Evolutionary conservation across 2,888 invertebrate species (phyloP), one percentile per base, ranked within the genome.

Genomic region (Scaeva pyrastri): DNA sequence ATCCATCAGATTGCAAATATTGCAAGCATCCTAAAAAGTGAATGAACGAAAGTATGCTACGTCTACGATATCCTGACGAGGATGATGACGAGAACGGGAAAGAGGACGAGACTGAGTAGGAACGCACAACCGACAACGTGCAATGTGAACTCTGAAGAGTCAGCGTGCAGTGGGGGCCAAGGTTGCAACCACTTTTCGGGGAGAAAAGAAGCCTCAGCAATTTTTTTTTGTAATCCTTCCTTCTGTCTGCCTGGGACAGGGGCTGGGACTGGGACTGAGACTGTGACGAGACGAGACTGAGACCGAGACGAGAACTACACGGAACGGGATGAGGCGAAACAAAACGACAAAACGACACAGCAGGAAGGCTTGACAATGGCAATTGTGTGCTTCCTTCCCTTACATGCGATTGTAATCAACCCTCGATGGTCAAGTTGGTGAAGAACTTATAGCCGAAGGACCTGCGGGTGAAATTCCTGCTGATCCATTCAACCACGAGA

Each of bases 191-290:
- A n/a, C 66, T 19, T 21, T 19, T 48, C 60, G 68, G 68, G 36
- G 62, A 48, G 41, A 31, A 81, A 85, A 55, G 85, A 85, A 85
- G 81, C 85, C 85, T 23, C 68, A 81, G 76, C 60, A 76, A 81
- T 43, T 76, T 31, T 31, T 72, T 71, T 80, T 62, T 71, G 58
- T 64, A 79, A 75, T 74, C 71, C 75, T 56, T 50, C 68, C 55
- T 50, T 60, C 19, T 43, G 68, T 70, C 58, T 62, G 41, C 41
- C 8, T 12, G 2, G 6, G 21, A 21, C 1, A 2, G 10, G 21
- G 6, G 21, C 31, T 2, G 6, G 10, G 21, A 8, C 12, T 50
- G 31, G 5, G 48, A n/a, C n/a, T n/a, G n/a, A n/a, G n/a, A n/a
- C 19, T 43, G 11, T 23, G 60, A 21, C 23, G 39, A 0, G 39